Evolutionary conservation across 1,140 invertebrate species (phyloP), one percentile per base, ranked within the genome.

Genomic region (Macrotrachela quadricornifera): DNA sequence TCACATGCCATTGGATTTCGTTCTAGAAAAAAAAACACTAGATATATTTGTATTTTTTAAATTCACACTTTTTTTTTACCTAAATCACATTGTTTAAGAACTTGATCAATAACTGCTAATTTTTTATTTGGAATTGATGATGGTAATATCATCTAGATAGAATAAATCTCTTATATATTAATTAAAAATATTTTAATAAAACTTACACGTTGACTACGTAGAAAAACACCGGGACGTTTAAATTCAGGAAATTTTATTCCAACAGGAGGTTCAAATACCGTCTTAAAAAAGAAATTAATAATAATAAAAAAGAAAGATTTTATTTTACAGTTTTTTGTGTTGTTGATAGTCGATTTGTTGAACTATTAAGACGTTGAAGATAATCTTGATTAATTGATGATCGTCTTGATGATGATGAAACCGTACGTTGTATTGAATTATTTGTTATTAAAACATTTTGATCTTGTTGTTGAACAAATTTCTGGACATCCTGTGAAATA

Each of bases 181-280:
- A n/a, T n/a, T n/a, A n/a, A n/a, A n/a, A n/a, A n/a, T n/a, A n/a
- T n/a, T n/a, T n/a, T 21, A 55, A 6, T 52, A 40, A 54, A 38
- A 56, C 57, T 57, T 61, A 72, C 71, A 59, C 69, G 68, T 59
- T 91, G 85, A 30, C 86, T 92, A 46, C 91, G 73, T 43, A 94
- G 66, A 59, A 80, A 82, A 11, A 86, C 85, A 46, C 86, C 86
- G 51, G 82, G 82, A 50, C 80, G 80, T 64, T 91, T 87, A 52
- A 83, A 78, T 64, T 96, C 90, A 1, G 87, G 83, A 69, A 94
- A 96, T 72, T 92, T 91, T 56, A 96, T 94, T 49, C 86, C 85
- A 47, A 85, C 17, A 3, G 42, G 42, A n/a, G n/a, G 42, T 44
- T n/a, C 42, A 18, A 37, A 48, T 44, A 6, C 9, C 10, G 13